phyloP scores from a whole-genome alignment of 2,113 vertebrate species.

The Zapus hudsonius region DNA sequence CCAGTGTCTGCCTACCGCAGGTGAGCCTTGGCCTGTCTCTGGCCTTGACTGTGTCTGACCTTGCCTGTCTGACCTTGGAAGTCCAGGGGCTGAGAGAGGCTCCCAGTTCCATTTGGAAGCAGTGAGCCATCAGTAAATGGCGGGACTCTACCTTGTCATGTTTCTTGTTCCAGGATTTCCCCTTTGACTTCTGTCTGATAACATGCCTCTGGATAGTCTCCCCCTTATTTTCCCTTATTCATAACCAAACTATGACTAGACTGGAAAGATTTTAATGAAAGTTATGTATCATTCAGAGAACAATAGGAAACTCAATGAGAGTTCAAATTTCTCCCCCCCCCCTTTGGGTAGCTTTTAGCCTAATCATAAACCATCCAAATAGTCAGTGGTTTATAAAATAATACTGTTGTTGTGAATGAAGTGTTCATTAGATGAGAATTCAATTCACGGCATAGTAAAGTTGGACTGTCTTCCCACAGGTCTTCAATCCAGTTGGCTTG shows the following conservation, averaged over 20 bases:
- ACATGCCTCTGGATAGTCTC: no score
- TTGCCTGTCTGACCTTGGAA: background rate
- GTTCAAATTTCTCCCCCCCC: no score
- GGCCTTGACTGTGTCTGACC: constrained; percentile 19
- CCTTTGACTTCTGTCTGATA: background rate
- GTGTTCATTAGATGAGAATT: background rate
- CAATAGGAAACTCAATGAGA: no score
- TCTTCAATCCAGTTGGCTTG: background rate
- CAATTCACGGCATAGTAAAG: background rate
- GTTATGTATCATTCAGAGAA: no score
- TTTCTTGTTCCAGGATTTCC: background rate
- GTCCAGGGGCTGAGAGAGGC: background rate
- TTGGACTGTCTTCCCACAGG: background rate
- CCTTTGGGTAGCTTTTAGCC: background rate
- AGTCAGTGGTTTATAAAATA: background rate
- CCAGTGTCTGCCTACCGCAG: constrained; percentile 28
- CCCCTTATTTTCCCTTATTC: no score
- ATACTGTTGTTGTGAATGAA: background rate
- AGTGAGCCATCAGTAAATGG: background rate
- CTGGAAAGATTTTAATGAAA: no score
- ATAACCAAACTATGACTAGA: no score
- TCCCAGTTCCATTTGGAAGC: background rate
- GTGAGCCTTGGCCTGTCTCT: constrained; percentile 58
- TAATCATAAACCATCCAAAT: background rate
- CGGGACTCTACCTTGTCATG: background rate